Base-by-base conservation (phyloP, 2,888 invertebrate genomes). In the Siphonodentalium dalli region DNA sequence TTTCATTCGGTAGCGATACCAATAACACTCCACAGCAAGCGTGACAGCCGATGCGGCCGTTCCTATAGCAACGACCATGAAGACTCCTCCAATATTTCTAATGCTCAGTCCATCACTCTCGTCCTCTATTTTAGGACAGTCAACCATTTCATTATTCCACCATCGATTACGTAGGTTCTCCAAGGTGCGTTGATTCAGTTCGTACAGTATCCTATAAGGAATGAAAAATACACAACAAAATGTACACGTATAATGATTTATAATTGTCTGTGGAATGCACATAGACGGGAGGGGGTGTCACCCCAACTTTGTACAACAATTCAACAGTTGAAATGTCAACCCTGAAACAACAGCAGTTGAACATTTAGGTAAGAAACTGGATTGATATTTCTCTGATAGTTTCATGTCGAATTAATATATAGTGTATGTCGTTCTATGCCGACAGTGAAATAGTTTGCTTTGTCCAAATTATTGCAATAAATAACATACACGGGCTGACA, bases 21-120 rank as follows among this genome's bases (percentile, higher is more conserved):
- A 81, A 64, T 77, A 82, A 80, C 95, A 97, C 79, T 98, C 98
- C 58, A 94, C 90, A 0, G 90, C 90, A 33, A 98, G 84, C 0
- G 95, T 96, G 41, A 94, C 83, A 70, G 93, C 92, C 1, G 95
- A 94, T 77, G 95, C 85, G 0, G 90, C 92, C 28, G 96, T 94
- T 0, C 96, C 96, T 68, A 95, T 93, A 75, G 96, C 92, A 61
- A 98, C 96, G 0, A 98, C 95, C 47, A 98, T 93, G 79, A 98
- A 98, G 0, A 98, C 97, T 0, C 97, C 97, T 62, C 85, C 97
- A 66, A 98, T 98, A 80, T 98, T 98, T 76, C 94, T 90, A 57
- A 98, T 96, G 56, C 94, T 95, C 75, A 98, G 98, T 42, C 98
- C 98, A 77, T 96, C 97, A 3, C 92, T 92, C 77, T 96, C 93